Base-by-base conservation (phyloP, 2,888 invertebrate species). In the Poecilobothrus nobilitatus region DNA sequence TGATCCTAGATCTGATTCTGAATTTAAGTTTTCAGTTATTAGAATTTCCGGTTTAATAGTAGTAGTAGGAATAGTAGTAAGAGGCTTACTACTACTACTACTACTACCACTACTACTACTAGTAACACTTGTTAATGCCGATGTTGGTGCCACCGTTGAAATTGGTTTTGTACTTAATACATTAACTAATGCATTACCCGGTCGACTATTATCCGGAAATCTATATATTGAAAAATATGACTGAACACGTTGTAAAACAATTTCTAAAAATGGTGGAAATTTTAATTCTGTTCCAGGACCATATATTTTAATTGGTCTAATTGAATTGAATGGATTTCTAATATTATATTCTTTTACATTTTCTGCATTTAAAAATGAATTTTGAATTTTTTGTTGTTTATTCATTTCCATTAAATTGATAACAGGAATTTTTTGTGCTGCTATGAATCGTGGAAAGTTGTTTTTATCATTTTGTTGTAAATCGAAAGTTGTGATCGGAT, bases 201-300 rank as follows among this genome's bases (percentile, higher is more conserved):
- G 83, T 72, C 83, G 73, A 76, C 83, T 83, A 72, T 84, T 76
- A 76, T 87, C 86, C 73, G 85, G 84, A 33, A 87, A 84, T 67
- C 86, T 80, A 74, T 87, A 87, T n/a, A 87, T 86, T 0, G 90
- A 90, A 81, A 88, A 87, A 73, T 87, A 84, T 0, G 87, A 85
- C 79, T 91, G 91, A 68, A 91, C 85, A 66, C 87, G 84, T 76
- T 90, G 90, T 8, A 89, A 85, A 63, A 91, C 78, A 73, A 86
- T 86, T 76, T 91, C 90, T 71, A 91, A 78, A 66, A 90, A 79
- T 1, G 89, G 88, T 8, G 90, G 90, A 76, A 91, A 88, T 76
- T 87, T 83, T 1, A 85, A 85, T 72, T 81, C 81, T 34, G 75
- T 76, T 4, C 81, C 80, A 6, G 78, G 79, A 22, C 81, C 81